Evolutionary conservation across 2,888 invertebrate species (phyloP).

Genomic region (Lathronympha strigana): DNA sequence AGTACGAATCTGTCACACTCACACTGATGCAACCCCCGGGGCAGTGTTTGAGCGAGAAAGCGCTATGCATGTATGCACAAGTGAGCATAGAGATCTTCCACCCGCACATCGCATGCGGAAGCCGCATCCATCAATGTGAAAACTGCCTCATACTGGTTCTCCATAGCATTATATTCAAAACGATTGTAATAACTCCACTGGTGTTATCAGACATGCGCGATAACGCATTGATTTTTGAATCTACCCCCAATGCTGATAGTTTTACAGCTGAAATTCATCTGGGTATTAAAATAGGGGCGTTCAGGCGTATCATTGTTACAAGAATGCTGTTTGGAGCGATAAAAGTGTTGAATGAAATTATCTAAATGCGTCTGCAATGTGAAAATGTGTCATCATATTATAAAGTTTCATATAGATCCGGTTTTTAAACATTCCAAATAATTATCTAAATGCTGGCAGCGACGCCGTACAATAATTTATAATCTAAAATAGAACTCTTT

Average conservation of each 20-base stretch:
- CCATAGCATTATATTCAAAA: background rate
- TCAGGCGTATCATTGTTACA: constrained; percentile 29
- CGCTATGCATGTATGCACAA: too few species aligned
- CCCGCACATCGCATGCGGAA: too few species aligned
- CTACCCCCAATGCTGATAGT: constrained; percentile 23
- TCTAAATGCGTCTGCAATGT: constrained; percentile 3
- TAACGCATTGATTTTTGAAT: constrained; percentile 39
- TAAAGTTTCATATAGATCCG: background rate
- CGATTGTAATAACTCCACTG: background rate
- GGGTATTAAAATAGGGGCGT: constrained; percentile 20
- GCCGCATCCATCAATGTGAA: too few species aligned
- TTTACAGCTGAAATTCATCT: constrained; percentile 36
- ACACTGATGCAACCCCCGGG: too few species aligned
- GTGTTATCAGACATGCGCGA: constrained; percentile 37
- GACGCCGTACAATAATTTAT: too few species aligned
- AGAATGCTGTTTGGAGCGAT: constrained; percentile 26
- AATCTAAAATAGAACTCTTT: too few species aligned
- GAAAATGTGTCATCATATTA: constrained; percentile 7
- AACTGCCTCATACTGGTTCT: background rate
- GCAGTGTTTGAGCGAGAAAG: too few species aligned
- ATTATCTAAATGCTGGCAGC: too few species aligned
- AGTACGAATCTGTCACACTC: too few species aligned
- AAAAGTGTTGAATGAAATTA: constrained; percentile 21
- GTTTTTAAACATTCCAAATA: background rate
- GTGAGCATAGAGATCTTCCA: too few species aligned